Percentiles rank a stretch among this genome's conserved stretches.
Evolutionary conservation across 2,888 invertebrate genomes (phyloP).

Genomic region (Phorcus lineatus): DNA sequence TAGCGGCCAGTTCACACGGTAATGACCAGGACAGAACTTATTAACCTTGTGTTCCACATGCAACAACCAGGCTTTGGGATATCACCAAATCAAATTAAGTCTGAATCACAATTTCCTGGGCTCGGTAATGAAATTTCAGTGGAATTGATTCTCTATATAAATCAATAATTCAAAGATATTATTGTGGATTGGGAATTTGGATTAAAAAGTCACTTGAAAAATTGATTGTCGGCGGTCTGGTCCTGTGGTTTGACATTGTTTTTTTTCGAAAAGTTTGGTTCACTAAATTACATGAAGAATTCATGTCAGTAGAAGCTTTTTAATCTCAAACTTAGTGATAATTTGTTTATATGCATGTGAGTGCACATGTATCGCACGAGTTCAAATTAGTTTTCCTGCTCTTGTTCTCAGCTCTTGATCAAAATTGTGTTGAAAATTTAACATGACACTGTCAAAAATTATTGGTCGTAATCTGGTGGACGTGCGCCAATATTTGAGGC

Average conservation of each 20-base stretch:
- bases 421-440: conserved; percentile 13
- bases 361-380: conserved; percentile 11
- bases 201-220: conserved; percentile 21
- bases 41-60: conserved; percentile 8
- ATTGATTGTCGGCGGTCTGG: conserved; percentile 18
- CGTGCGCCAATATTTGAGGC: not conserved
- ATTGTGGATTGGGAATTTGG: not conserved
- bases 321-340: conserved; percentile 1
- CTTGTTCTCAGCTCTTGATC: conserved; percentile 14
- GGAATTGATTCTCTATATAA: conserved; percentile 31
- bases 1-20: not conserved
- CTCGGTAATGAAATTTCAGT: conserved; percentile 36
- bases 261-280: not conserved
- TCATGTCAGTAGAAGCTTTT: conserved; percentile 1
- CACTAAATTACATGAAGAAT: conserved; percentile 20
- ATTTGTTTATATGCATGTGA: conserved; percentile 14
- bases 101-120: conserved; percentile 34
- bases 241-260: conserved; percentile 5
- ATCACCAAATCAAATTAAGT: conserved; percentile 35
- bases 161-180: conserved; percentile 40
- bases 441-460: conserved; percentile 15
- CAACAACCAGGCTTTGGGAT: not conserved
- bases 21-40: conserved; percentile 1
- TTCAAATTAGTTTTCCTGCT: conserved; percentile 1
- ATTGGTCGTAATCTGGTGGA: not conserved